A percentile compares a stretch with the other conserved stretches of the same genome.
phyloP scores from a whole-genome alignment of 2,888 invertebrate genomes.

The Tachina lurida region DNA sequence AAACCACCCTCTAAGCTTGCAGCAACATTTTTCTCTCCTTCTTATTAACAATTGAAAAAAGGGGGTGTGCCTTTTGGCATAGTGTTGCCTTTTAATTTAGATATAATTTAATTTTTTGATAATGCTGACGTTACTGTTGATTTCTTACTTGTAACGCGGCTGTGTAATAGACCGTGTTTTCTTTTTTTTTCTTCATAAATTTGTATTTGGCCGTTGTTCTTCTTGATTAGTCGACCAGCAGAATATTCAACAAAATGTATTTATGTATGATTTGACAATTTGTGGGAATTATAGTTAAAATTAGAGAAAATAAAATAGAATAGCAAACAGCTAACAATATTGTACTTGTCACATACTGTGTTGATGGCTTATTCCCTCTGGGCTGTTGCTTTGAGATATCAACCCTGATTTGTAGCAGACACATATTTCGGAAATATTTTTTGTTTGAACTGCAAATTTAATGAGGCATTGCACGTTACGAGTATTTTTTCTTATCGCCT shows the following conservation, averaged over 20 bases:
- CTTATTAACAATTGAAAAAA: neutral
- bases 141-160: conserved; percentile 48
- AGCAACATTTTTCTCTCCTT: neutral
- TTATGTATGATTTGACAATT: conserved; percentile 69
- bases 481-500: neutral
- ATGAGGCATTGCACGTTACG: conserved; percentile 34
- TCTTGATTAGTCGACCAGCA: conserved; percentile 56
- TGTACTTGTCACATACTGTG: conserved; percentile 64
- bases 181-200: neutral
- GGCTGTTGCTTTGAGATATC: conserved; percentile 2
- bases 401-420: conserved; percentile 34
- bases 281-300: conserved; percentile 68
- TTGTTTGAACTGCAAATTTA: conserved; percentile 19
- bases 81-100: conserved; percentile 68
- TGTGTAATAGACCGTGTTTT: neutral
- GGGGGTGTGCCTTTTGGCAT: conserved; percentile 57
- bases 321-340: conserved; percentile 49
- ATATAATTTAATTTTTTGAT: conserved; percentile 68
- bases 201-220: conserved; percentile 34
- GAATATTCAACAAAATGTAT: conserved; percentile 26
- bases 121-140: conserved; percentile 47
- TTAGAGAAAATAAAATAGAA: conserved; percentile 3
- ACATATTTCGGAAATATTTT: neutral
- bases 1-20: conserved; percentile 45
- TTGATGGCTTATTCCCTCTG: conserved; percentile 42